Evolutionary conservation across 2,888 invertebrate genomes (phyloP), one percentile per base, ranked within the genome.

Genomic region (Charanyca ferruginea): DNA sequence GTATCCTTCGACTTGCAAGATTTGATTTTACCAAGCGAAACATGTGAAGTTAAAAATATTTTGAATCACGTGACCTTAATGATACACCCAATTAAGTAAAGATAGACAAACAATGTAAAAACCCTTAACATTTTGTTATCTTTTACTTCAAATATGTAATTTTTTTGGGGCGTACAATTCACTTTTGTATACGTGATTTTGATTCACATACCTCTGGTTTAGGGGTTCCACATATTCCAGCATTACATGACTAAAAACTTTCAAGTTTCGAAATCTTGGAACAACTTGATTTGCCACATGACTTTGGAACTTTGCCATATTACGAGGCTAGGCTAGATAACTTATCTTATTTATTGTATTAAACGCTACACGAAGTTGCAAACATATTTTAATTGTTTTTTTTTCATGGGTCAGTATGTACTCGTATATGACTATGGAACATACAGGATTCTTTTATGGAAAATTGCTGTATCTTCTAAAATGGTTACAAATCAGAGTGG

Each of bases 141-240:
- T 60, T 42, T 48, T 60, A 8, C 22, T 28, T 25, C 0, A 9
- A 35, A 38, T 49, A 71, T 35, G 18, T 41, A 38, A 52, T 51
- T 41, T 41, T 63, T 52, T 5, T 23, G 32, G 22, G 42, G 2
- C 22, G 16, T 11, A 42, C 52, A 52, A 35, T 13, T 55, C 23
- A n/a, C 16, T 28, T 28, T 22, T 16, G 38, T 38, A 18, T 96
- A 97, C 97, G 96, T 97, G 97, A 97, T 97, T 97, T 97, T 97
- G 96, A 97, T 97, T 97, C 96, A 97, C 97, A 97, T 97, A 97
- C 97, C 97, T 97, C 97, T 98, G 97, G 97, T 97, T 97, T 97
- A 97, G 97, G 97, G 97, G 97, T 97, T 97, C 97, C 97, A 97
- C 97, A 97, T 97, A 97, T 53, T 55, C n/a, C 42, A 77, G 18